Evolutionary conservation across 1,140 invertebrate genomes (phyloP).

Genomic region (Diabrotica undecimpunctata): DNA sequence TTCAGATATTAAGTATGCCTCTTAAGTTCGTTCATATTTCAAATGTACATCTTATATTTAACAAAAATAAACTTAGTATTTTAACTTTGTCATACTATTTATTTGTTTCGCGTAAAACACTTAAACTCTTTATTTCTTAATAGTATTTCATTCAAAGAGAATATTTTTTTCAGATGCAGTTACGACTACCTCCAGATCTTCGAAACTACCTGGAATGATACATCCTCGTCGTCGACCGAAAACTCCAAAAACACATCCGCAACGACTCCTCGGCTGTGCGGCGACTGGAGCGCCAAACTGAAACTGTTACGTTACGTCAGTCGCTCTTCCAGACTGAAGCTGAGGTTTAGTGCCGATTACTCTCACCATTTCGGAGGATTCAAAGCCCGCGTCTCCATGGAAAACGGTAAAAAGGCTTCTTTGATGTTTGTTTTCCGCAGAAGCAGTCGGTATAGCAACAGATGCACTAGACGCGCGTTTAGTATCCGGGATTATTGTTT

Average conservation of each 20-base stretch:
- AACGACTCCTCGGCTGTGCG: slow-evolving; percentile 56
- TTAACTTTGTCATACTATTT: too few species aligned
- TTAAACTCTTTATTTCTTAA: too few species aligned
- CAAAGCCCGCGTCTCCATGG: slow-evolving; percentile 60
- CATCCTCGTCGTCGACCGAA: slow-evolving; percentile 8
- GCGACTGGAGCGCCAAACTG: slow-evolving; percentile 68
- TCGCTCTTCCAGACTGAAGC: slow-evolving; percentile 50
- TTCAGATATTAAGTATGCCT: too few species aligned
- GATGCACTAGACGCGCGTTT: too few species aligned
- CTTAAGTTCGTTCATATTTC: too few species aligned
- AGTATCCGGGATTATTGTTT: too few species aligned
- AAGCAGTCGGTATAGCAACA: too few species aligned
- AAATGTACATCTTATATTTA: too few species aligned
- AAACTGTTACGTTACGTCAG: slow-evolving; percentile 66
- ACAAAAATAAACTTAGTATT: too few species aligned
- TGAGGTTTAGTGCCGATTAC: slow-evolving; percentile 68
- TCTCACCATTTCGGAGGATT: slow-evolving; percentile 69
- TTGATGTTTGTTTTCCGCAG: too few species aligned
- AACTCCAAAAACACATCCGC: slow-evolving; percentile 14
- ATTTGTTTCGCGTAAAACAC: too few species aligned
- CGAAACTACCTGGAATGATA: slow-evolving; percentile 43
- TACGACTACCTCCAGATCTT: slow-evolving; percentile 68
- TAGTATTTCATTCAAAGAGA: too few species aligned
- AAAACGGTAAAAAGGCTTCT: slow-evolving; percentile 57
- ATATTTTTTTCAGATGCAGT: slow-evolving; percentile 56